Evolutionary conservation across 2,888 invertebrate species (phyloP).

Genomic region (Polia nebulosa): DNA sequence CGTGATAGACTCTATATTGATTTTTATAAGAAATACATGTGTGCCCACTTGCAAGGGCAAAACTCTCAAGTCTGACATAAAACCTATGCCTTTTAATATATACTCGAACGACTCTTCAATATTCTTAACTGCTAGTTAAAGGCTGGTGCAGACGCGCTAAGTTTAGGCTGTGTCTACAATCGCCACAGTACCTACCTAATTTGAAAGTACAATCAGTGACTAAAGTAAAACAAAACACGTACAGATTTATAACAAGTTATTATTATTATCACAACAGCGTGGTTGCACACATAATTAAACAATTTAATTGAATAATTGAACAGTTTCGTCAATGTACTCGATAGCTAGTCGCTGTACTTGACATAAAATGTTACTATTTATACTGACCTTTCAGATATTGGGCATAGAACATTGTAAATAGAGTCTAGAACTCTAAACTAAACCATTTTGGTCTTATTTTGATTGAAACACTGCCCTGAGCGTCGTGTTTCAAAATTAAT

Average conservation of each 20-base stretch:
- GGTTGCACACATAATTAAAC: slow-evolving; percentile 12
- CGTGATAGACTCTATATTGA: no score
- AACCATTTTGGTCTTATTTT: not conserved
- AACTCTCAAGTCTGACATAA: no score
- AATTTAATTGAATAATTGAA: slow-evolving; percentile 13
- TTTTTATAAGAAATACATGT: no score
- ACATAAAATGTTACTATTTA: slow-evolving; percentile 18
- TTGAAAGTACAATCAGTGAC: not conserved
- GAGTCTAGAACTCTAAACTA: not conserved
- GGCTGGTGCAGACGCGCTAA: no score
- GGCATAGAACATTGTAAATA: not conserved
- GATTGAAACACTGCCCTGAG: not conserved
- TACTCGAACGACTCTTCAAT: no score
- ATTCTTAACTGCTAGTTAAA: no score
- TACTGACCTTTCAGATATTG: slow-evolving; percentile 14
- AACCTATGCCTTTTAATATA: no score
- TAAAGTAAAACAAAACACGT: not conserved
- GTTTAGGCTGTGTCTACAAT: no score
- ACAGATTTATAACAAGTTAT: not conserved
- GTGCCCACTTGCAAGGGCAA: no score
- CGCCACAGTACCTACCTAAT: not conserved
- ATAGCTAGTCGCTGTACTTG: slow-evolving; percentile 20
- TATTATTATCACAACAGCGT: not conserved
- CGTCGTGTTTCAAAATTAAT: not conserved
- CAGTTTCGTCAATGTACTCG: slow-evolving; percentile 1